Base-by-base conservation (phyloP, 2,797 vertebrate species). In the Clarias fuscus region DNA sequence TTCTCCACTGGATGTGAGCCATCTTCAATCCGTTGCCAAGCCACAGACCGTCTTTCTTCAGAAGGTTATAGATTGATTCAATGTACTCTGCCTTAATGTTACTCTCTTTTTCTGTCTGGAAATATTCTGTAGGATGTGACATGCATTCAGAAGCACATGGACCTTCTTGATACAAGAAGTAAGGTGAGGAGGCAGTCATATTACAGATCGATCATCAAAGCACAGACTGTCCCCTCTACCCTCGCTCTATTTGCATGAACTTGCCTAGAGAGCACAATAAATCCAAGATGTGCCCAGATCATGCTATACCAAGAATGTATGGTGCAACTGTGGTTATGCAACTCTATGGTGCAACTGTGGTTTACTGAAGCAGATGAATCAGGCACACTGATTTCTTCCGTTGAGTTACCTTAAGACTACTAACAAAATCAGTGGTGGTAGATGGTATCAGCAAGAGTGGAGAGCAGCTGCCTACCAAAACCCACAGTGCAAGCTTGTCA, bases 241-340 rank as follows among this genome's bases (percentile, higher is more conserved):
- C 10, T 59, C n/a, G 30, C 53, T 59, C 27, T 78, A 59, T 58
- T 27, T 78, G n/a, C 27, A 15, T 59, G 11, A 33, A 59, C 75
- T 20, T 78, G 75, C 20, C 27, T 78, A 15, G 33, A 18, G 27
- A 27, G 27, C n/a, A 33, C 15, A 20, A 17, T 78, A 78, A 78
- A 78, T 78, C 75, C 75, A 78, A n/a, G 48, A 76, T 27, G n/a
- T 33, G n/a, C 17, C 11, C n/a, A 78, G 76, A 78, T 59, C 27
- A 24, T 58, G 48, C 73, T 56, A 24, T 76, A 30, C 48, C 24
- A 76, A 58, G 43, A 48, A 20, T 24, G 8, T 75, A 48, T 75
- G 13, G 73, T 76, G 48, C 13, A 22, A 22, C 73, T 53, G 18
- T 48, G 72, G 48, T 48, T 48, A 48, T 48, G 48, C 48, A 48